Evolutionary conservation across 2,797 vertebrate genomes (phyloP).

Genomic region (Eulemur albifrons): DNA sequence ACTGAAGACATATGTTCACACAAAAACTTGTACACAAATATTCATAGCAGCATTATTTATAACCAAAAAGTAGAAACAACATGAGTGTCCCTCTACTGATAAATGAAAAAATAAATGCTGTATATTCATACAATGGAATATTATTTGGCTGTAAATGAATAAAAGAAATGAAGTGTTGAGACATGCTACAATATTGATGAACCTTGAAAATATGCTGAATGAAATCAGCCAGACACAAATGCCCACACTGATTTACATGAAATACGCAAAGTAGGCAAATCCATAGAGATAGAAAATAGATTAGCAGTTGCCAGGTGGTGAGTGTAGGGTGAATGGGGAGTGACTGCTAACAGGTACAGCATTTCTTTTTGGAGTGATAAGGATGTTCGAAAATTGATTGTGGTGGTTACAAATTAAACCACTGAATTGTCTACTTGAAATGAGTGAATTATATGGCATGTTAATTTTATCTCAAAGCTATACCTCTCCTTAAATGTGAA

Average conservation of each 20-base stretch:
- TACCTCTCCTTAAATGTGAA: not conserved
- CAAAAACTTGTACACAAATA: not conserved
- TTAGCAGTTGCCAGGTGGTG: not conserved
- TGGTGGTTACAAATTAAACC: not conserved
- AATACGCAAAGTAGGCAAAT: not conserved
- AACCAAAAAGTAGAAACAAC: not conserved
- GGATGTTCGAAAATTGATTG: conserved; percentile 13
- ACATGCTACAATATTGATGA: not conserved
- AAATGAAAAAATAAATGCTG: not conserved
- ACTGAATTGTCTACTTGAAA: not conserved
- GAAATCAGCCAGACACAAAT: not conserved
- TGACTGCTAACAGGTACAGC: not conserved
- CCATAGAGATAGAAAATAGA: not conserved
- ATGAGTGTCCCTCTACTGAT: not conserved
- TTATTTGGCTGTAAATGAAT: not conserved
- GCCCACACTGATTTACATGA: not conserved
- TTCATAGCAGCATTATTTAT: not conserved
- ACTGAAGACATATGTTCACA: not conserved
- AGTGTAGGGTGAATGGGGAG: not conserved
- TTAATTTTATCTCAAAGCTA: not conserved
- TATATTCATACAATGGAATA: not conserved
- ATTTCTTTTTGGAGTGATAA: not conserved
- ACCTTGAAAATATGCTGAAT: not conserved
- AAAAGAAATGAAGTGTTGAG: conserved; percentile 4
- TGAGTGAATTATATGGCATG: not conserved